Base-by-base conservation (phyloP, 2,888 invertebrate species). In the Liposcelis brunnea region DNA sequence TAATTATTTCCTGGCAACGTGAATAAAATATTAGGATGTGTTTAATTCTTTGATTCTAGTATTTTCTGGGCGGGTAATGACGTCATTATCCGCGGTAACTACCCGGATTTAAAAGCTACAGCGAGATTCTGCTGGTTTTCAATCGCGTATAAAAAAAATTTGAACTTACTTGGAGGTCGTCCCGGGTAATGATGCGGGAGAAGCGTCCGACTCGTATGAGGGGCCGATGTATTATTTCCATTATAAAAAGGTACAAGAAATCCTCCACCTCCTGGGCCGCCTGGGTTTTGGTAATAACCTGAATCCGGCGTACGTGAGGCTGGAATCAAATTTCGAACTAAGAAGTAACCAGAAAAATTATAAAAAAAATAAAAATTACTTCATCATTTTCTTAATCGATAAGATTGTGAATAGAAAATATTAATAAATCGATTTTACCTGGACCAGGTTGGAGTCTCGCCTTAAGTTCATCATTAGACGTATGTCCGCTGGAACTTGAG, bases 381-480 rank as follows among this genome's bases (percentile, higher is more conserved):
- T n/a, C n/a, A n/a, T n/a, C n/a, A n/a, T n/a, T n/a, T n/a, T n/a
- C n/a, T n/a, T n/a, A n/a, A n/a, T n/a, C n/a, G n/a, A n/a, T n/a
- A n/a, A n/a, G n/a, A n/a, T n/a, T n/a, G n/a, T n/a, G n/a, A 40
- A 15, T n/a, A 31, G 12, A 37, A 10, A n/a, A 31, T n/a, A 2
- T 36, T 12, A 18, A 34, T 44, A n/a, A 31, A 19, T 12, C 11
- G 7, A n/a, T 6, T 19, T 35, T 35, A 53, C 52, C 53, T 46
- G 51, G 49, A 50, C 76, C 74, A 48, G 83, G 83, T 64, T 86
- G 86, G 55, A 89, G 75, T 53, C 89, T 74, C 47, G 86, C 82
- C 68, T 89, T 89, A 59, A 87, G 70, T 66, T 89, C 87, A 64
- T 90, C 84, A 49, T 75, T 75, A 46, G 78, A 78, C 6, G 79